These are phyloP conservation scores for Coelopa frigida DNA, from an alignment of 1,140 invertebrate species.

Conservation along the genomic window DNA sequence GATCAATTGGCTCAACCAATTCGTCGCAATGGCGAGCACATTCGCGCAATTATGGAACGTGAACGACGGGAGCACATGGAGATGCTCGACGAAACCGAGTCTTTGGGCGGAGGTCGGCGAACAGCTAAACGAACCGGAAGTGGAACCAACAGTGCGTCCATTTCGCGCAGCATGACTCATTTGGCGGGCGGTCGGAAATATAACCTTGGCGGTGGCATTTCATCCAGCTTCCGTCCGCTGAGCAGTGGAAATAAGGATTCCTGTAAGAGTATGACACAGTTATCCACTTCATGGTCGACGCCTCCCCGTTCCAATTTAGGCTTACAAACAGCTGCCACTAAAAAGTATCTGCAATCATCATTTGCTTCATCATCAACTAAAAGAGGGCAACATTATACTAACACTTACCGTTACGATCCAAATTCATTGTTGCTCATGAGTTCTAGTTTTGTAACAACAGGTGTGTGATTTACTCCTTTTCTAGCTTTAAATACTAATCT, in stretches of 20 bases:
- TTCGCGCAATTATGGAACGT: conserved; percentile 36
- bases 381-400: conserved; percentile 44
- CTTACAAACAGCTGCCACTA: conserved; percentile 43
- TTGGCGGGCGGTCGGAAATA: conserved; percentile 47
- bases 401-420: conserved; percentile 38
- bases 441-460: conserved; percentile 45
- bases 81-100: conserved; percentile 39
- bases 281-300: conserved; percentile 12
- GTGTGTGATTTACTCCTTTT: too few relatives aligned
- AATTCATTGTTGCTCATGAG: conserved; percentile 46
- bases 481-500: too few relatives aligned
- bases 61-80: conserved; percentile 37
- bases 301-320: conserved; percentile 40
- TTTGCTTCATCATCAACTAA: conserved; percentile 41
- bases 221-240: conserved; percentile 35
- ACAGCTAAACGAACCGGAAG: conserved; percentile 6
- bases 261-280: conserved; percentile 43
- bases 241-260: conserved; percentile 28
- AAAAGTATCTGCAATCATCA: conserved; percentile 45
- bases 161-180: conserved; percentile 63
- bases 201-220: conserved; percentile 36
- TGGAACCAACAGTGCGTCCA: conserved; percentile 31
- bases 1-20: conserved; percentile 74
- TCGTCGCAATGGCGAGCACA: conserved; percentile 48
- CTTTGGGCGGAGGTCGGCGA: conserved; percentile 23